Conservation (phyloP, 2,888 invertebrate genomes). For the Chamaedrilus cognettii region DNA sequence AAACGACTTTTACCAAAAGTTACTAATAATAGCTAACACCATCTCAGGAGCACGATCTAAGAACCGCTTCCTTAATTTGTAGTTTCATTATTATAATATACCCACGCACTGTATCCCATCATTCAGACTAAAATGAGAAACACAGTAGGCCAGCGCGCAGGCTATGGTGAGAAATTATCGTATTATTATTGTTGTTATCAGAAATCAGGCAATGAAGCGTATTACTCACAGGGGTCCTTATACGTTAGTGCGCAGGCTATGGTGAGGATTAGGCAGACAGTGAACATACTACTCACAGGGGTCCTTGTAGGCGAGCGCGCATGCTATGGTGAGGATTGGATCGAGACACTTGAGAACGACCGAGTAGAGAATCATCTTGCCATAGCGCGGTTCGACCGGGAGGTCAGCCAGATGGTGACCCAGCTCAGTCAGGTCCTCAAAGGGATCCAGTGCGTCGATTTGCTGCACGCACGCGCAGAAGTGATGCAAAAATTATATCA, state of each 20-base stretch:
- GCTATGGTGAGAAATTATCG: too few species aligned
- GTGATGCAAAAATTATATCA: neutral
- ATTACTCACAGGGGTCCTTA: conserved; percentile 67
- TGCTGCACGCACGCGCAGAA: conserved; percentile 67
- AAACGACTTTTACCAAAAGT: too few species aligned
- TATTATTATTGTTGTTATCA: too few species aligned
- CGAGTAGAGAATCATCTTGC: conserved; percentile 88
- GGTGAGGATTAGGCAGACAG: conserved; percentile 75
- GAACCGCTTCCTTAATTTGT: too few species aligned
- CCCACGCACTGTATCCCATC: too few species aligned
- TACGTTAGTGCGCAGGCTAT: conserved; percentile 84
- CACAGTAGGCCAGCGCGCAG: too few species aligned
- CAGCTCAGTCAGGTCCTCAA: conserved; percentile 84
- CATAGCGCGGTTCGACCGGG: conserved; percentile 87
- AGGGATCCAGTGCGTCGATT: conserved; percentile 81
- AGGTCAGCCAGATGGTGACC: conserved; percentile 88
- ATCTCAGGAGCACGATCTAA: too few species aligned
- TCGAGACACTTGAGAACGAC: conserved; percentile 90
- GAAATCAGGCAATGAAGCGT: too few species aligned
- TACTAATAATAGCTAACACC: too few species aligned
- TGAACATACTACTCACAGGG: conserved; percentile 60
- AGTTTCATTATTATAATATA: too few species aligned
- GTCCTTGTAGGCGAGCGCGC: conserved; percentile 77
- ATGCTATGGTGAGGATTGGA: conserved; percentile 87
- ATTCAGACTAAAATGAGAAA: too few species aligned